Evolutionary conservation across 92 coral and sea anemone species (phyloP).

Genomic region (Palythoa grandis): DNA sequence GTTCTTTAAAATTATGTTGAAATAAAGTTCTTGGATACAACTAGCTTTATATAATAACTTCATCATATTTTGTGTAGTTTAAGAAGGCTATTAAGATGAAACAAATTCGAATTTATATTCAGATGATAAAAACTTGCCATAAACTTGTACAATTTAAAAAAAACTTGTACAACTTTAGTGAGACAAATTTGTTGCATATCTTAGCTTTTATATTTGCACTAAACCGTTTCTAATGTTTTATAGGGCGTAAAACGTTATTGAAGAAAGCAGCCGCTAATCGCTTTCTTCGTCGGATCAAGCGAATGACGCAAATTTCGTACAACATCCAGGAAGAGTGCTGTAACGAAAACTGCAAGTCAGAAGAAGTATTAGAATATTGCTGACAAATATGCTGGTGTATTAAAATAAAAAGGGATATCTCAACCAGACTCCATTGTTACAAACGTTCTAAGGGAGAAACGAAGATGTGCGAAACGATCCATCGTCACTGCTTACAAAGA

Average conservation of each 20-base stretch:
- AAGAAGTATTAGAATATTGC: constrained; percentile 17
- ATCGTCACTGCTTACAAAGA: not conserved
- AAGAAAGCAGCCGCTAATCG: constrained; percentile 10
- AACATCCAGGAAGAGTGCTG: constrained; percentile 17
- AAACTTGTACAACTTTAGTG: no score
- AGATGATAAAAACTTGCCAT: no score
- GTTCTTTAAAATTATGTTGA: no score
- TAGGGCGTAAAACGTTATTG: not conserved
- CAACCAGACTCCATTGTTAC: not conserved
- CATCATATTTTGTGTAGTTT: no score
- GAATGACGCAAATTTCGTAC: not conserved
- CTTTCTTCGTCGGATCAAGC: constrained; percentile 23
- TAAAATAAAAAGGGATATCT: not conserved
- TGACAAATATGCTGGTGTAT: not conserved
- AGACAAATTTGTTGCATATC: not conserved
- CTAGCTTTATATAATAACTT: no score
- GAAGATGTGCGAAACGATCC: not conserved
- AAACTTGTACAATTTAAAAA: no score
- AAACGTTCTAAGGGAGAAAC: not conserved
- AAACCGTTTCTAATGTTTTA: no score
- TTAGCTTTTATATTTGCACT: not conserved
- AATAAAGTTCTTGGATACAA: no score
- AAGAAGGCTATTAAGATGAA: no score
- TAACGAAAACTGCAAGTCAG: not conserved
- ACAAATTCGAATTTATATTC: no score